Evolutionary conservation across 2,888 invertebrate genomes (phyloP).

Genomic region (Magallana nippona): DNA sequence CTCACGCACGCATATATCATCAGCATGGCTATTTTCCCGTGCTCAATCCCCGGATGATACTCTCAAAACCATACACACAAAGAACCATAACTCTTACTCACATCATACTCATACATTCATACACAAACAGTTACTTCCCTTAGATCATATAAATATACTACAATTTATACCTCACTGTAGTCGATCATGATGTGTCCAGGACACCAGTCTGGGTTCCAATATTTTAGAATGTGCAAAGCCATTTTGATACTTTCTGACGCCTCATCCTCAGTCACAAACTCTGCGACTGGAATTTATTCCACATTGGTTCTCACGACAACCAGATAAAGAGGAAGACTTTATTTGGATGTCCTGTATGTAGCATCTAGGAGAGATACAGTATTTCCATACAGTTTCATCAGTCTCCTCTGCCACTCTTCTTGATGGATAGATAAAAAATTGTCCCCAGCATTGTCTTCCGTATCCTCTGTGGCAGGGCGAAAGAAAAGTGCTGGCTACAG

Average conservation of each 20-base stretch:
- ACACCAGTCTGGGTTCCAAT: slow-evolving; percentile 40
- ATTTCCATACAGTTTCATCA: slow-evolving; percentile 26
- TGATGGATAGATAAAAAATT: slow-evolving; percentile 38
- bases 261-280: slow-evolving; percentile 41
- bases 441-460: not conserved
- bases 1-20: too few species aligned
- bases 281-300: slow-evolving; percentile 36
- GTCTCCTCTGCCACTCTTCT: slow-evolving; percentile 28
- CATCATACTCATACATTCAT: too few species aligned
- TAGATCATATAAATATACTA: too few species aligned
- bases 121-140: too few species aligned
- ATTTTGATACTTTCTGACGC: slow-evolving; percentile 13
- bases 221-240: slow-evolving; percentile 23
- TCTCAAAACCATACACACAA: too few species aligned
- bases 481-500: not conserved
- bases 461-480: not conserved
- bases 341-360: slow-evolving; percentile 43
- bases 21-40: too few species aligned
- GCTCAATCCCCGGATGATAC: too few species aligned
- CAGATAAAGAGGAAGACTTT: slow-evolving; percentile 34
- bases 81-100: too few species aligned
- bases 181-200: slow-evolving; percentile 39
- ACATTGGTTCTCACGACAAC: slow-evolving; percentile 39
- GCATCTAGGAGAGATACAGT: slow-evolving; percentile 37
- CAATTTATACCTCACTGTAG: slow-evolving; percentile 41